Evolutionary conservation across 1,140 invertebrate species (phyloP), one percentile per base, ranked within the genome.

Genomic region (Popillia japonica): DNA sequence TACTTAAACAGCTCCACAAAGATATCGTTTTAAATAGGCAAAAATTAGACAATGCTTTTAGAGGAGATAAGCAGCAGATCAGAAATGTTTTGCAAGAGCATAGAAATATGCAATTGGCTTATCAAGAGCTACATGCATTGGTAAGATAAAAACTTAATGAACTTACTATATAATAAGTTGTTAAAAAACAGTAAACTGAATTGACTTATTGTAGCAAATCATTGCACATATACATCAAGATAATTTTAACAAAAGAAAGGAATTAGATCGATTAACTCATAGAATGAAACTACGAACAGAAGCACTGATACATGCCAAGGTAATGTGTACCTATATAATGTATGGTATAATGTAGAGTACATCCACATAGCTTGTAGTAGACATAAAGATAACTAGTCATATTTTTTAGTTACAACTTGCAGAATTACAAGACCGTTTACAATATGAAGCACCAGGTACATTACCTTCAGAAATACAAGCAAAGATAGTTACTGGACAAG

Each of bases 261-360:
- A 89, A 76, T 84, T 91, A 20, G 90, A 92, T 79, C 87, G 89
- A 72, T 86, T 92, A 14, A 83, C 86, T 72, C 91, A 90, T 44
- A 85, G 87, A 14, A 91, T 91, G 83, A 89, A 89, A 78, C 88
- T 87, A 80, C 90, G 89, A 83, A 89, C 90, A 84, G 87, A 90
- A 75, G 27, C 61, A 9, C 22, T 68, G 22, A 68, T 68, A 2
- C 61, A 27, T 27, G 61, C 61, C 8, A 68, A 68, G 61, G 61
- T 68, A 68, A 3, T 68, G 10, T 48, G 3, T 10, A 14, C n/a
- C n/a, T n/a, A n/a, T 64, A 64, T 6, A 7, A 6, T 64, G 17
- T 64, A 23, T 10, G 61, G 17, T 68, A 22, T 68, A 48, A 48
- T 34, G 2, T 68, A 6, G 9, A 85, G 1, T 41, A 7, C 2